These are phyloP conservation scores for Triplophysa bombifrons DNA, from an alignment of 2,797 vertebrate species.

Conservation along the genomic window DNA sequence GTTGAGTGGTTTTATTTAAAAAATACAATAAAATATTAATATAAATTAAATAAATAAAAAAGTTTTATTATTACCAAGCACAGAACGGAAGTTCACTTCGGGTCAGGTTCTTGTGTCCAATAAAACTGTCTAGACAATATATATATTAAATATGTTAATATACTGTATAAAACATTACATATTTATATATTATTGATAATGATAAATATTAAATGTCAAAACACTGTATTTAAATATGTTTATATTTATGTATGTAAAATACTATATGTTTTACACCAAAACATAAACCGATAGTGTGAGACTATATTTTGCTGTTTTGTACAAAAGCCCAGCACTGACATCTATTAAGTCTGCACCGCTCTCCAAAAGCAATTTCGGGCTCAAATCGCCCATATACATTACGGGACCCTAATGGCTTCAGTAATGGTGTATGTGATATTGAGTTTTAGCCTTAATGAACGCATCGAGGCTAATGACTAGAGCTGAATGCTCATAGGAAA, in stretches of 20 bases:
- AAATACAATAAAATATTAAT: background rate
- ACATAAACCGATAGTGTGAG: background rate
- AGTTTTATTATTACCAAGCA: too few relatives aligned
- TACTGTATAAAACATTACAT: background rate
- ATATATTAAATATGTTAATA: too few relatives aligned
- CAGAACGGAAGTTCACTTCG: too few relatives aligned
- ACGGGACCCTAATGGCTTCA: background rate
- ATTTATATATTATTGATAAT: background rate
- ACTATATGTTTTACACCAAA: background rate
- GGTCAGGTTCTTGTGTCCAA: too few relatives aligned
- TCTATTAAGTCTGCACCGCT: background rate
- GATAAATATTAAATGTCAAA: too few relatives aligned
- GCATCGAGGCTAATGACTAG: constrained; percentile 45
- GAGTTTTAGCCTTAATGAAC: constrained; percentile 39
- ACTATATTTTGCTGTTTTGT: background rate
- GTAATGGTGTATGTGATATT: constrained; percentile 35
- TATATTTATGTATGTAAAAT: background rate
- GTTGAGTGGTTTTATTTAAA: too few relatives aligned
- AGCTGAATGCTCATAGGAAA: constrained; percentile 46
- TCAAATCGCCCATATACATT: constrained; percentile 18
- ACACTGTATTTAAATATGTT: background rate
- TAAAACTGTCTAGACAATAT: too few relatives aligned
- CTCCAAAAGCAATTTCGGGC: background rate
- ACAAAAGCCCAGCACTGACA: background rate
- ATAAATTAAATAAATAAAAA: too few relatives aligned